These are phyloP conservation scores for Tenthredo amoena DNA, from an alignment of 2,888 invertebrate species.

Conservation along the genomic window DNA sequence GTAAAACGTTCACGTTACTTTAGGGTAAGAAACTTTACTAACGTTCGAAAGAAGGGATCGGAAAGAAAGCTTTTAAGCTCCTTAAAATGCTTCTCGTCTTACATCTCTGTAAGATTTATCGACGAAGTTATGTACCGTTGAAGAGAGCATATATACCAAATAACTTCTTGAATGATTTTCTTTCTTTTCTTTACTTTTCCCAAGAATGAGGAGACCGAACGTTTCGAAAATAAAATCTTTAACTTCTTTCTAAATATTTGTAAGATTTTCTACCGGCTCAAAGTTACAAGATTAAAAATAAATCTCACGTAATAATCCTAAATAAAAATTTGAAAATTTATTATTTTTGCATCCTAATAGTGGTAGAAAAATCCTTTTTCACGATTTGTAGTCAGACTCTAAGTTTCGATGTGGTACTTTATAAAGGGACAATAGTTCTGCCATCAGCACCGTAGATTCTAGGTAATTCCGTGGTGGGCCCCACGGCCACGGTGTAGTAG, in stretches of 20 bases:
- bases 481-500: slow-evolving; percentile 2
- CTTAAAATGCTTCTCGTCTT: slow-evolving; percentile 1
- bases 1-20: background rate
- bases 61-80: slow-evolving; percentile 2
- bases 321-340: background rate
- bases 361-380: background rate
- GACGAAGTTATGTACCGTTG: background rate
- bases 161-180: background rate
- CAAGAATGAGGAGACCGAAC: background rate
- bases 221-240: background rate
- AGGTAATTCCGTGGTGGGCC: slow-evolving; percentile 8
- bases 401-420: background rate
- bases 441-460: background rate
- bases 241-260: background rate
- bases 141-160: background rate
- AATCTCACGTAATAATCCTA: background rate
- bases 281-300: background rate
- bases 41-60: slow-evolving; percentile 2
- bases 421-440: slow-evolving; percentile 13
- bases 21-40: background rate
- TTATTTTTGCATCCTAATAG: background rate
- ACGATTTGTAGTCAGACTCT: background rate
- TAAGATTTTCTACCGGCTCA: background rate
- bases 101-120: background rate
- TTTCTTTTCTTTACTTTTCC: background rate